Percentiles rank a stretch among this genome's conserved stretches.
These are phyloP conservation scores for Drosophila demipolita DNA, from an alignment of 2,888 invertebrate species.

Conservation along the genomic window DNA sequence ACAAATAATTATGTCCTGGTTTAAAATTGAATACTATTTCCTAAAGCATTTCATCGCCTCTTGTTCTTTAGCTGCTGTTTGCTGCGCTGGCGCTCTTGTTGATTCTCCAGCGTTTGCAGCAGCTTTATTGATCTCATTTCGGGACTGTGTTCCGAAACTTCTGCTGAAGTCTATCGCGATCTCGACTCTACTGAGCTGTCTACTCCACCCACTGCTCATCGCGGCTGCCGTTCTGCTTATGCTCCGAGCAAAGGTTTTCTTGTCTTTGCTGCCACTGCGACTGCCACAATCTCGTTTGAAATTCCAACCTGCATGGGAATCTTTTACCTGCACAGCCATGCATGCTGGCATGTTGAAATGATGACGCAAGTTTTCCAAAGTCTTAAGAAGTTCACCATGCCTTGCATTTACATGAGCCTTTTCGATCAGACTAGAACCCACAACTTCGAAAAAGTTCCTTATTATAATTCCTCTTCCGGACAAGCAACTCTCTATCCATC, in stretches of 20 bases:
- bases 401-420: too few species aligned
- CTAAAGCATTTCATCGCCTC: constrained; percentile 6
- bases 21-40: constrained; percentile 1
- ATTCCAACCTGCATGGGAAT: too few species aligned
- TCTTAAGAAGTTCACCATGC: too few species aligned
- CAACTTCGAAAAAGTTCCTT: too few species aligned
- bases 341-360: too few species aligned
- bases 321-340: too few species aligned
- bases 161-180: constrained; percentile 16
- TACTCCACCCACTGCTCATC: constrained; percentile 20
- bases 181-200: constrained; percentile 1
- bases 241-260: constrained; percentile 27
- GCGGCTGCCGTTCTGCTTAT: constrained; percentile 19
- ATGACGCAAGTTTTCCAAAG: too few species aligned
- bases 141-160: constrained; percentile 25
- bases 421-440: too few species aligned
- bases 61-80: constrained; percentile 93
- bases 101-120: constrained; percentile 89
- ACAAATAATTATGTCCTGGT: neutral
- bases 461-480: too few species aligned
- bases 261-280: constrained; percentile 47
- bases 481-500: too few species aligned
- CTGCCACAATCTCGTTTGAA: constrained; percentile 12
- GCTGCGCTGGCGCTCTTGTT: constrained; percentile 88
- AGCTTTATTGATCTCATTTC: constrained; percentile 86